These are phyloP conservation scores for Eilema sororculum DNA, from an alignment of 2,888 invertebrate genomes.

Conservation along the genomic window DNA sequence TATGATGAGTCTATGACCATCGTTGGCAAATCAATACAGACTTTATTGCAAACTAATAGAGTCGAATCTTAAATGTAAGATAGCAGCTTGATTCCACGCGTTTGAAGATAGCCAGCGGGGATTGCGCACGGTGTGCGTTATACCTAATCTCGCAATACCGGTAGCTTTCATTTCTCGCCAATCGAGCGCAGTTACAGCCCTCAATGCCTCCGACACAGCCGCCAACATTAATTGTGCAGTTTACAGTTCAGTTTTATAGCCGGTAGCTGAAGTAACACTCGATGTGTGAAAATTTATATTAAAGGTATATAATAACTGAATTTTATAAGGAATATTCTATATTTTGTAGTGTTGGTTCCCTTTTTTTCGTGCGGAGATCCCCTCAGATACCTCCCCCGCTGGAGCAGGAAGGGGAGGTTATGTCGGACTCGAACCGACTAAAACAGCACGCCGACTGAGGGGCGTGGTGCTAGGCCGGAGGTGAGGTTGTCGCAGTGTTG, in stretches of 20 bases:
- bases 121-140: slow-evolving; percentile 29
- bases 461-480: too few relatives aligned
- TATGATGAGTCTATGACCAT: not conserved
- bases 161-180: slow-evolving; percentile 57
- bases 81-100: not conserved
- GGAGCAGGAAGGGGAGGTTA: too few relatives aligned
- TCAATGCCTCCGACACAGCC: slow-evolving; percentile 14
- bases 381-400: too few relatives aligned
- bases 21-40: not conserved
- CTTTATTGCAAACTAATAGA: not conserved
- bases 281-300: slow-evolving; percentile 27
- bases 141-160: slow-evolving; percentile 45
- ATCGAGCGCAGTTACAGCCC: slow-evolving; percentile 39
- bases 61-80: not conserved
- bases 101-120: slow-evolving; percentile 21
- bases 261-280: slow-evolving; percentile 14
- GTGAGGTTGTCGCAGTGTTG: too few relatives aligned
- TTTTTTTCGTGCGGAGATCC: too few relatives aligned
- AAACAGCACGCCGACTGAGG: too few relatives aligned
- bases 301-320: not conserved
- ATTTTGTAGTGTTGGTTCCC: too few relatives aligned
- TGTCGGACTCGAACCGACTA: too few relatives aligned
- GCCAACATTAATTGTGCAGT: slow-evolving; percentile 34
- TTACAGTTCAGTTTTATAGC: slow-evolving; percentile 28
- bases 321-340: not conserved